phyloP scores from a whole-genome alignment of 2,888 invertebrate species.

The Nephrotoma appendiculata region DNA sequence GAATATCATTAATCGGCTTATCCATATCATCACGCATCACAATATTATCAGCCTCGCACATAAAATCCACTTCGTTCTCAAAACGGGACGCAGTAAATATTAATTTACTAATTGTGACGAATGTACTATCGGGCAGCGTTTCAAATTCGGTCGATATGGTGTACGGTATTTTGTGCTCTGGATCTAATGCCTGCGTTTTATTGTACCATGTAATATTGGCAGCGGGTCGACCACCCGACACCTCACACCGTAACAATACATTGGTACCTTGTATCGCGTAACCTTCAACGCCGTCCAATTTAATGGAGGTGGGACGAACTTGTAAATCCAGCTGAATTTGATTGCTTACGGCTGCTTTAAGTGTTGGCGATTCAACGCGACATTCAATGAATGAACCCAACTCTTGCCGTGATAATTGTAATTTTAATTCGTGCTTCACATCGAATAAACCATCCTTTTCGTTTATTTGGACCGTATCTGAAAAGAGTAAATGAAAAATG shows the following conservation, averaged over 20 bases:
- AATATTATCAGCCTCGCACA: constrained; percentile 69
- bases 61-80: constrained; percentile 65
- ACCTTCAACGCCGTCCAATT: constrained; percentile 58
- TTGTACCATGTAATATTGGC: constrained; percentile 79
- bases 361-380: constrained; percentile 45
- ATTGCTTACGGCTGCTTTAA: constrained; percentile 34
- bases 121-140: constrained; percentile 50
- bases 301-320: constrained; percentile 67
- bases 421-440: constrained; percentile 45
- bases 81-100: constrained; percentile 66
- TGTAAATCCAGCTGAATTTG: constrained; percentile 43
- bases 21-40: constrained; percentile 59
- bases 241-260: constrained; percentile 58
- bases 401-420: constrained; percentile 51
- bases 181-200: constrained; percentile 38
- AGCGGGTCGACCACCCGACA: constrained; percentile 63
- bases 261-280: constrained; percentile 69
- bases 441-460: constrained; percentile 43
- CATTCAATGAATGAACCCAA: constrained; percentile 54
- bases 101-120: constrained; percentile 60
- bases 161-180: constrained; percentile 23
- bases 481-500: constrained; percentile 15
- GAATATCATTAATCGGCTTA: constrained; percentile 55
- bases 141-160: constrained; percentile 17
- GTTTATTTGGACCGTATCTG: constrained; percentile 39